A percentile compares a stretch with the other conserved stretches of the same genome.
Evolutionary conservation across 1,140 invertebrate genomes (phyloP).

Genomic region (Paramacrobiotus metropolitanus): DNA sequence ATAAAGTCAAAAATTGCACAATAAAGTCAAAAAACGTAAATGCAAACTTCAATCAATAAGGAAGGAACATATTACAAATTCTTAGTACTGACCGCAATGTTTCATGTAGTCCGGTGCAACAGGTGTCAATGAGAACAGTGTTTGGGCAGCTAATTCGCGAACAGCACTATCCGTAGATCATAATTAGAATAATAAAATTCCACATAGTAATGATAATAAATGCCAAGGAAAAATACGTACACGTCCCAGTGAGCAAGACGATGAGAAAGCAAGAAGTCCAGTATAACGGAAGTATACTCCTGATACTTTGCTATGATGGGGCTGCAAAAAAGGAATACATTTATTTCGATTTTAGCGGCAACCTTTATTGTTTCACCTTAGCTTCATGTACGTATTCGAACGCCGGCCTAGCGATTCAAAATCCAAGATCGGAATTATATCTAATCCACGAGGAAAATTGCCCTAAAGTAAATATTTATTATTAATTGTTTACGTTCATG

Average conservation of each 20-base stretch:
- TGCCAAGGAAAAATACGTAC: neutral
- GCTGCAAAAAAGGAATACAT: no score
- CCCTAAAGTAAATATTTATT: no score
- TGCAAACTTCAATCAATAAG: no score
- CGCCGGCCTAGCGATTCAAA: slow-evolving; percentile 80
- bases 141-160: neutral
- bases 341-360: no score
- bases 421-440: slow-evolving; percentile 75
- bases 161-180: no score
- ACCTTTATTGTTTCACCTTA: no score
- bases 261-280: neutral
- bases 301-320: neutral
- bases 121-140: neutral
- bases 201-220: neutral
- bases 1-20: no score
- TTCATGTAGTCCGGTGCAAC: neutral
- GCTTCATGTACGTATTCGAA: slow-evolving; percentile 54
- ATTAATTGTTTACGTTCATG: no score
- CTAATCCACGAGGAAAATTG: slow-evolving; percentile 84
- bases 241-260: neutral
- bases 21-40: no score
- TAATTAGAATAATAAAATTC: no score
- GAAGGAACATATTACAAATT: no score
- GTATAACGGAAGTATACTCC: neutral
- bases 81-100: neutral